Evolutionary conservation across 2,113 vertebrate species (phyloP), one percentile per base, ranked within the genome.

Genomic region (Coptodon bakossiorum): DNA sequence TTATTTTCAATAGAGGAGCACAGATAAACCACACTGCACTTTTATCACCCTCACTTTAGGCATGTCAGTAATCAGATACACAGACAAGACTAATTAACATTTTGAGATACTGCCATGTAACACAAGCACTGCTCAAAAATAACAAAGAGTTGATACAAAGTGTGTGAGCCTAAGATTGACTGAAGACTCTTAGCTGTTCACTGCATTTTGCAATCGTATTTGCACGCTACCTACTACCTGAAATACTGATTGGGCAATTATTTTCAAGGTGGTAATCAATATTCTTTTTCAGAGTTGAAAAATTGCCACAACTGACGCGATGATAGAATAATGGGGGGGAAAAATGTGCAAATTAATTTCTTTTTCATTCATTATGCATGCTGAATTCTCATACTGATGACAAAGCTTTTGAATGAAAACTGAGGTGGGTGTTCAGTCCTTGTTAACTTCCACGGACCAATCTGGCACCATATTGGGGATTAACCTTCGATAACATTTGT

Each of bases 1-100:
- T 95, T 90, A 92, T 86, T 94, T 93, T 95, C 91, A 93, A 90
- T 88, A 84, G 92, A 79, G 85, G 79, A 87, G 85, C 90, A 90
- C 86, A 89, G 95, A 96, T 94, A 93, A 92, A 95, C 79, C 88
- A 34, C 86, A 85, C 87, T 6, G 61, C 91, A 86, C 92, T 91
- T 94, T 94, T 94, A 94, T 96, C 95, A 89, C 85, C 68, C 92
- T 93, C 90, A 89, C 93, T 96, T 96, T 92, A 94, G 94, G 93
- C 93, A 88, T 89, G 93, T 92, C 93, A 94, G 92, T 90, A 89
- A 93, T 94, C 93, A 91, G 93, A 95, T 94, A 90, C 94, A 91
- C 71, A 85, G 88, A 87, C 89, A 56, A 85, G 91, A 92, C 91
- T 96, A 95, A 96, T 96, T 95, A 94, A 94, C 95, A 95, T 94